Base-by-base conservation (phyloP, 2,113 vertebrate genomes). In the Anoplopoma fimbria region DNA sequence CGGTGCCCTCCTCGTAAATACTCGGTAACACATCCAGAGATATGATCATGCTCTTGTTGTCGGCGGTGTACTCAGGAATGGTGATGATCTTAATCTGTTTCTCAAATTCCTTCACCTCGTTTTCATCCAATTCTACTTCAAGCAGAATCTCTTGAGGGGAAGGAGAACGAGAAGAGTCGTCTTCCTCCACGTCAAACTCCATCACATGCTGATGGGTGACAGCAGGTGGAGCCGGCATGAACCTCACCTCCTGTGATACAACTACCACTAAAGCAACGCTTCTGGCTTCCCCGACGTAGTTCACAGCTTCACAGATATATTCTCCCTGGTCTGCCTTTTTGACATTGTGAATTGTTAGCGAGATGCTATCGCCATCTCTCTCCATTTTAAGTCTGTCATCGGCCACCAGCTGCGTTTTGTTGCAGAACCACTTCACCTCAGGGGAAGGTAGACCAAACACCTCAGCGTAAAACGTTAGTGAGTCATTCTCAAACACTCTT, bases 71-170 rank as follows among this genome's bases (percentile, higher is more conserved):
- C 89, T 99, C 97, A 1, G 98, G 98, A 68, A 97, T 97, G 9
- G 98, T 98, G 89, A 99, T 95, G 79, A 99, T 99, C 94, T 98
- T 99, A n/a, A 99, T 95, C 81, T 98, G 97, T 84, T 95, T 99
- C 90, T 99, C 98, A 96, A 99, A 99, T 85, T 99, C 98, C 77
- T 96, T 97, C 51, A 99, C 97, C 73, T 99, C 96, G 81, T 96
- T 96, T 91, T 99, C 98, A 96, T 98, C 97, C 81, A 99, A 74
- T 83, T 99, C 98, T 53, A 99, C 97, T 92, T 99, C 98, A 12
- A 99, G 91, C 45, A 99, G 94, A 84, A 99, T 99, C 94, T 99
- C 98, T 83, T 99, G 98, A 77, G 98, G 98, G 25, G 98, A 99
- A 40, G 98, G 96, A 61, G 98, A 97, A 67, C 98, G 97, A 13